phyloP scores from a whole-genome alignment of 2,797 vertebrate genomes.

The Neosalanx taihuensis region DNA sequence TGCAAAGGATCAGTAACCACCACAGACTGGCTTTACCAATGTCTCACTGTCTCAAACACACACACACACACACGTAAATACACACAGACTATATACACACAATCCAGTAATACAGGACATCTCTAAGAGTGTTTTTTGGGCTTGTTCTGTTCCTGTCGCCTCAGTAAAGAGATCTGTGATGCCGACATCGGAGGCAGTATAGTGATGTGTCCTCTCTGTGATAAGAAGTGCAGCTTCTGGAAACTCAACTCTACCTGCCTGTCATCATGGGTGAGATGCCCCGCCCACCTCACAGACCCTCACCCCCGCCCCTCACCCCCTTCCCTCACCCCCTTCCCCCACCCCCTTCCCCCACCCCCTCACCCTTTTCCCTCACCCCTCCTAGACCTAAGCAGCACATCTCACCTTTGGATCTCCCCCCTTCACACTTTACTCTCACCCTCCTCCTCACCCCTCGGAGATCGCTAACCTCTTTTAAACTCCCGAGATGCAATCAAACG shows the following conservation, averaged over 20 bases:
- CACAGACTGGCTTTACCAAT: background rate
- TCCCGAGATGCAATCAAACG: background rate
- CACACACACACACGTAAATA: background rate
- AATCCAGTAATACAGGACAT: background rate
- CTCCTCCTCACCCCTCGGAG: no score
- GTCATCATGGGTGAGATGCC: conserved; percentile 82
- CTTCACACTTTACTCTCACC: no score
- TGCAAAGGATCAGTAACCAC: background rate
- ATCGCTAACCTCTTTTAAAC: no score
- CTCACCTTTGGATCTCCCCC: no score
- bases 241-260: conserved; percentile 87
- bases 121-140: background rate
- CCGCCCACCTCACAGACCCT: background rate
- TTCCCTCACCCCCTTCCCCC: background rate
- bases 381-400: no score
- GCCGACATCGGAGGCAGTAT: conserved; percentile 82
- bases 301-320: background rate
- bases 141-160: background rate
- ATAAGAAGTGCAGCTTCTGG: conserved; percentile 88
- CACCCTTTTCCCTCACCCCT: no score
- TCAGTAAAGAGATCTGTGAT: conserved; percentile 90
- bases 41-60: background rate
- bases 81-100: no score
- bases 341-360: background rate
- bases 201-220: conserved; percentile 95